Base-by-base conservation (phyloP, 2,888 invertebrate genomes). In the Strigamia transsilvanica region DNA sequence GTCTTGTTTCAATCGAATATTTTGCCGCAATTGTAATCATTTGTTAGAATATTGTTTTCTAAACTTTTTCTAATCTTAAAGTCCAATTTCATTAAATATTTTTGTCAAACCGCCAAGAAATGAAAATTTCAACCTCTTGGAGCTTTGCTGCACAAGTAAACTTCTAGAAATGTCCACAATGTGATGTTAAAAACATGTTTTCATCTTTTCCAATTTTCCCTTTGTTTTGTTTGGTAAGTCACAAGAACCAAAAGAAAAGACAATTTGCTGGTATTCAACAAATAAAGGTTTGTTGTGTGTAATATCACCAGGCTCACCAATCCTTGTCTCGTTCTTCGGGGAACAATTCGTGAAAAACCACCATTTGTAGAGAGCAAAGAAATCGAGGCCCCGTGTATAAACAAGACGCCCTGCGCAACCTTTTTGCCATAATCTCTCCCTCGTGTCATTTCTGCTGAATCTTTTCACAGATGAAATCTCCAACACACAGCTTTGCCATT, bases 381-480 rank as follows among this genome's bases (percentile, higher is more conserved):
- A 73, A 73, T 73, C 73, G 73, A 73, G 73, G 73, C 13, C 73
- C 27, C 73, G 73, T 73, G 73, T 73, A 73, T 73, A 73, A 73
- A 73, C 73, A 73, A 73, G 27, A n/a, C 73, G 73, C 73, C 73
- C 73, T 73, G 27, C 27, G 73, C 73, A 73, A 73, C 73, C 73
- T 73, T 73, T 73, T 73, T 32, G 73, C 32, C 73, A n/a, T 73
- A 73, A 73, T 73, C 73, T 73, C 73, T 73, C 73, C 73, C 73
- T 27, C 13, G 73, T 73, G 73, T 73, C 73, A 73, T 73, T 73
- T 73, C 73, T n/a, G 27, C 73, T 27, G 73, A 73, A 73, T 73
- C 73, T 73, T 32, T 73, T 73, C 73, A 73, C 73, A 73, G 73
- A 73, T 73, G 73, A 73, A 73, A 73, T 73, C 73, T 73, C 56